Base-by-base conservation (phyloP, 1,140 invertebrate species). In the fruit fly (Drosophila melanogaster) region DNA sequence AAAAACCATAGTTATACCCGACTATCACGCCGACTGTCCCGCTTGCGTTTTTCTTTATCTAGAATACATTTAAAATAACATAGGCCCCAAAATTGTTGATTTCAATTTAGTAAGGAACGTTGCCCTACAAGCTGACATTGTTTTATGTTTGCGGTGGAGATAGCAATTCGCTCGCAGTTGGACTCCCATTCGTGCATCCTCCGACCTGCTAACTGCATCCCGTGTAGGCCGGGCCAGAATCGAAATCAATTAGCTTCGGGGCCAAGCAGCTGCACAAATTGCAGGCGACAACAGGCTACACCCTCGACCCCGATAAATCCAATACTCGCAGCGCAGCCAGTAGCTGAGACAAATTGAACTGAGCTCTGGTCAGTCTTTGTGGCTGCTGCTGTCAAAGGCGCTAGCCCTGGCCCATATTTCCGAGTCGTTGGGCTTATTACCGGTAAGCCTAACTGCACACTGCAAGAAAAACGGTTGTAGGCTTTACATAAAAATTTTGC, bases 321-420 rank as follows among this genome's bases (percentile, higher is more conserved):
- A 70, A 40, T 56, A 40, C 40, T 56, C 38, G 11, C 26, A 46
- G 33, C 24, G 12, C 15, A 30, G 11, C 33, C 47, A 47, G 35
- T 7, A 35, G 35, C 17, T 35, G 40, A 73, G 44, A 71, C 69
- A 72, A 72, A 70, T 73, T 72, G 67, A 72, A 43, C 44, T 6
- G 14, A 46, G 55, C 47, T 33, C 41, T 24, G 77, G 65, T 65
- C 67, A 49, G 61, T 60, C 54, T 56, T 73, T 73, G 67, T 73
- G 66, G 43, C 46, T 30, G 33, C 53, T 10, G 41, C 46, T 72
- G 51, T 60, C 67, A 66, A 65, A 70, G 43, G 47, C 44, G 59
- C 57, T 81, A 77, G 50, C 56, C 76, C 53, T 84, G 70, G 46
- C 47, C 54, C 58, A 65, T 55, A 81, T 81, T 46, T 84, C 57